phyloP scores from a whole-genome alignment of 1,140 invertebrate species.

The Panonychus citri region DNA sequence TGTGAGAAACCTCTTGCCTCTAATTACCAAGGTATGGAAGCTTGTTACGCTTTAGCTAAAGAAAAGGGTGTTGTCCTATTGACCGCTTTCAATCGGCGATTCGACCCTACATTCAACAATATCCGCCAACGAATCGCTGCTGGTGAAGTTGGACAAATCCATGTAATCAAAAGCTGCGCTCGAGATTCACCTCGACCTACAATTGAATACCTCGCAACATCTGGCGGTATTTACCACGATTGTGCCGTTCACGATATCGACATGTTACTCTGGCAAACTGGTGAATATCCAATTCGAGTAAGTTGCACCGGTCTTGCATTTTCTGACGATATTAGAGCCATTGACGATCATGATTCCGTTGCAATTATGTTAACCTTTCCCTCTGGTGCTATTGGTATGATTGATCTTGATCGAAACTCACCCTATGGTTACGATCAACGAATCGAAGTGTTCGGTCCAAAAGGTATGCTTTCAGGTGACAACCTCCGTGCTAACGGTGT shows the following conservation, averaged over 20 bases:
- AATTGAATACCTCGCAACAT: conserved; percentile 34
- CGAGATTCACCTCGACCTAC: conserved; percentile 36
- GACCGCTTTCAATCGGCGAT: conserved; percentile 40
- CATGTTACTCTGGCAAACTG: conserved; percentile 18
- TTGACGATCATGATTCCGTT: conserved; percentile 40
- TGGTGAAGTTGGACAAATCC: conserved; percentile 35
- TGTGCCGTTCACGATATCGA: conserved; percentile 47
- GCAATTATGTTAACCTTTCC: conserved; percentile 34
- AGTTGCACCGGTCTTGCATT: conserved; percentile 27
- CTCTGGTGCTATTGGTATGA: conserved; percentile 34
- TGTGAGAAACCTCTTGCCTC: conserved; percentile 46
- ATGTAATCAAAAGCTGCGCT: conserved; percentile 34
- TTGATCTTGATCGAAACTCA: conserved; percentile 37
- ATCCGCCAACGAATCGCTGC: conserved; percentile 28
- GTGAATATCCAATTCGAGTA: conserved; percentile 28
- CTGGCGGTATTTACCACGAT: conserved; percentile 47
- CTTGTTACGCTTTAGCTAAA: conserved; percentile 34
- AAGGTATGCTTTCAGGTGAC: conserved; percentile 32
- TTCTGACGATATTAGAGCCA: conserved; percentile 32
- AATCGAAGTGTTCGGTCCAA: conserved; percentile 35
- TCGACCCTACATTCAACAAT: conserved; percentile 35
- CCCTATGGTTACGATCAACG: conserved; percentile 44
- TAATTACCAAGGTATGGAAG: conserved; percentile 26
- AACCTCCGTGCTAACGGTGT: conserved; percentile 29
- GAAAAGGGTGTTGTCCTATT: conserved; percentile 31